Evolutionary conservation across 2,113 vertebrate genomes (phyloP).

Genomic region (Bucco capensis): DNA sequence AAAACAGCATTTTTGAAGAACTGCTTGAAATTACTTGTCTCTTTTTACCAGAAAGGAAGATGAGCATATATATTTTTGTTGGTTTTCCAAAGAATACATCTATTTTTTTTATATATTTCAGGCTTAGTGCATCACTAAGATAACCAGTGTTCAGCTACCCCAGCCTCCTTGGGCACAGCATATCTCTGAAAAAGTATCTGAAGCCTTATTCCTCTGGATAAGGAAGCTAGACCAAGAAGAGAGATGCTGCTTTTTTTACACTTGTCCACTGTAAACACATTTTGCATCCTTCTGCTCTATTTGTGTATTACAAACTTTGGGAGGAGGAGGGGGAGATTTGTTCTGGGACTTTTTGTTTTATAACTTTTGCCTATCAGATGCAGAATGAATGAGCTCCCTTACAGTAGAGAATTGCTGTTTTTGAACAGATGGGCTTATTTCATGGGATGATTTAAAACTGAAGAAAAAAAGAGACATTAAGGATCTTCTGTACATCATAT

Average conservation of each 20-base stretch:
- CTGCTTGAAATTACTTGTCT: not conserved
- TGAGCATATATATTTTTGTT: not conserved
- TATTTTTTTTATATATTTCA: not conserved
- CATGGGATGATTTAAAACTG: too few species aligned
- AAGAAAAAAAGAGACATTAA: too few species aligned
- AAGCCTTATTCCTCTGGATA: not conserved
- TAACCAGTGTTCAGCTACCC: not conserved
- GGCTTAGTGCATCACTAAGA: not conserved
- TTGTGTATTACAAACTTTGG: not conserved
- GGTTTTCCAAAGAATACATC: not conserved
- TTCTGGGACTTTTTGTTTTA: not conserved
- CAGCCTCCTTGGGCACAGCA: not conserved
- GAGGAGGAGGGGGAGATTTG: too few species aligned
- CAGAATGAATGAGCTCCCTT: not conserved
- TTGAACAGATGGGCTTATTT: not conserved
- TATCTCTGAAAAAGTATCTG: not conserved
- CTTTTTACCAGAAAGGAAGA: not conserved
- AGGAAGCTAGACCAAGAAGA: not conserved
- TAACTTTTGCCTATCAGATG: not conserved
- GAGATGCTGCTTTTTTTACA: not conserved
- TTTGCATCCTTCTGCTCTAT: not conserved
- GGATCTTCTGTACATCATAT: too few species aligned
- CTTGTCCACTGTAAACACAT: not conserved
- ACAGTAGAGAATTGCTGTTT: not conserved
- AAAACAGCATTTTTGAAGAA: not conserved